Evolutionary conservation across 2,888 invertebrate species (phyloP).

Genomic region (Ectemnius cavifrons): DNA sequence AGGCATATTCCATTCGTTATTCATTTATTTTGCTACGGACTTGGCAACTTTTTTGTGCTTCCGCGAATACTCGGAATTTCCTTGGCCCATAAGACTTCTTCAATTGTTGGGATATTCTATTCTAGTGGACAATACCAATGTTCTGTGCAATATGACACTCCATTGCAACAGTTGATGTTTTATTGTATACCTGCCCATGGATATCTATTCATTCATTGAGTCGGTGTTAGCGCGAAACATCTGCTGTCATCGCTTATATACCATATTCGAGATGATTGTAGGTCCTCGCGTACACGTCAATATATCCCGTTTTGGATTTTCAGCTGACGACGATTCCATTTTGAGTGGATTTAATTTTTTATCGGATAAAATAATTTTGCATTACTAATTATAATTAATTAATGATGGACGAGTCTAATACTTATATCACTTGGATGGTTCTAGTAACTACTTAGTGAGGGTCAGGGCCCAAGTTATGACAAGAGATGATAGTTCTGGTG

Average conservation of each 20-base stretch:
- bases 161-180: neutral
- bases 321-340: no score
- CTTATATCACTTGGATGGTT: no score
- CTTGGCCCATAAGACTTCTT: constrained; percentile 8
- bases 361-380: neutral
- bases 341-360: neutral
- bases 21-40: neutral
- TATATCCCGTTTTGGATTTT: constrained; percentile 4
- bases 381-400: no score
- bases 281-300: constrained; percentile 29
- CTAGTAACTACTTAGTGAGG: constrained; percentile 94
- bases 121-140: no score
- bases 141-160: no score
- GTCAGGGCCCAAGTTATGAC: constrained; percentile 99
- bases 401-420: no score
- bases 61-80: constrained; percentile 16
- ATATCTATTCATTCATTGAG: constrained; percentile 71
- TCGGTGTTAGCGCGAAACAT: constrained; percentile 68
- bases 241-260: constrained; percentile 50
- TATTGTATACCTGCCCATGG: constrained; percentile 31
- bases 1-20: neutral
- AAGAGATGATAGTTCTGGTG: constrained; percentile 97
- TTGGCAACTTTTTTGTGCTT: constrained; percentile 15
- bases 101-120: no score
- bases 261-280: constrained; percentile 27